Conservation (phyloP, 2,888 invertebrate species). For the Barypeithes pellucidus region DNA sequence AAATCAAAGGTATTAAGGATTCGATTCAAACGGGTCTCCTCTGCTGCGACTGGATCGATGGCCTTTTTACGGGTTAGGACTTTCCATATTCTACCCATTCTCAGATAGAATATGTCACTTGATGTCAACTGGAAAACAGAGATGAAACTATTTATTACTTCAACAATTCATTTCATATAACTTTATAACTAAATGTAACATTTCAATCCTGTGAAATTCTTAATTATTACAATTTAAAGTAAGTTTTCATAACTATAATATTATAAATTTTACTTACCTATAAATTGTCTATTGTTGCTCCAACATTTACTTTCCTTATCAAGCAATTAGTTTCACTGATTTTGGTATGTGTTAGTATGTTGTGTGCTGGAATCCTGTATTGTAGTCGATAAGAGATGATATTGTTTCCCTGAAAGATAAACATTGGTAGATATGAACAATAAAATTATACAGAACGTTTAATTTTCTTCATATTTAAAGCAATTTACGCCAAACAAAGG, state of each 20-base stretch:
- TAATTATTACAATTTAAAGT: too few relatives aligned
- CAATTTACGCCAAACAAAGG: neutral
- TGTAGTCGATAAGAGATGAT: constrained; percentile 33
- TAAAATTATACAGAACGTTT: neutral
- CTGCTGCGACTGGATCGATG: constrained; percentile 64
- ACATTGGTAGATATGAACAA: constrained; percentile 25
- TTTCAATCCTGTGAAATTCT: too few relatives aligned
- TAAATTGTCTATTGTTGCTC: neutral
- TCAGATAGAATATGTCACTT: neutral
- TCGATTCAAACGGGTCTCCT: constrained; percentile 67
- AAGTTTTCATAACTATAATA: too few relatives aligned
- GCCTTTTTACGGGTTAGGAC: constrained; percentile 67
- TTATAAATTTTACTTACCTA: constrained; percentile 9
- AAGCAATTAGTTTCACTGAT: constrained; percentile 21
- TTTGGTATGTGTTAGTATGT: neutral
- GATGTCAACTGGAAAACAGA: constrained; percentile 7
- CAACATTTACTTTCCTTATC: constrained; percentile 16
- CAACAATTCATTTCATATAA: too few relatives aligned
- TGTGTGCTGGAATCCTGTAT: constrained; percentile 29
- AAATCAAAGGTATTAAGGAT: constrained; percentile 87
- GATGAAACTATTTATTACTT: too few relatives aligned
- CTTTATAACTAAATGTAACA: too few relatives aligned
- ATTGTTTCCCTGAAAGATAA: constrained; percentile 28
- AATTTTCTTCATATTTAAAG: neutral
- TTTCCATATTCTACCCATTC: constrained; percentile 57